Conservation (phyloP, 1,140 invertebrate genomes). For the Atta colombica region DNA sequence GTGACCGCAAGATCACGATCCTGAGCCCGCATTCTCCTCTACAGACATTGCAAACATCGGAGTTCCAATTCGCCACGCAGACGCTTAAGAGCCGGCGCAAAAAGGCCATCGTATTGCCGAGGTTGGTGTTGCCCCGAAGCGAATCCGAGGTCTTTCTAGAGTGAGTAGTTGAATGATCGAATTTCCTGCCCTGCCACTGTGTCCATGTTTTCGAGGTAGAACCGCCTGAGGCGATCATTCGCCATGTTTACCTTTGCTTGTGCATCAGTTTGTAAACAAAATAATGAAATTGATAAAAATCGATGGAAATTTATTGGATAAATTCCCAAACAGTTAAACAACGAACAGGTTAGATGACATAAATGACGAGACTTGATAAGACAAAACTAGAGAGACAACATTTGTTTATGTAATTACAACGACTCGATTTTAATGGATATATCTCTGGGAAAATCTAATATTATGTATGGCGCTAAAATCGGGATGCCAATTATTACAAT, state of each 20-base stretch:
- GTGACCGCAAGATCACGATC: constrained; percentile 90
- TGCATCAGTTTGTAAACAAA: not conserved
- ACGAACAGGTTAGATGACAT: not conserved
- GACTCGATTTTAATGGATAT: not conserved
- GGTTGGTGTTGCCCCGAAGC: constrained; percentile 91
- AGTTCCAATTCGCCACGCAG: constrained; percentile 87
- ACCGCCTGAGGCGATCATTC: not conserved
- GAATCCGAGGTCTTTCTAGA: constrained; percentile 90
- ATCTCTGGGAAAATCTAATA: constrained; percentile 19
- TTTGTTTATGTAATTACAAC: not conserved
- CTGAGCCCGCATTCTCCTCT: constrained; percentile 91
- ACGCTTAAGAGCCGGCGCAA: constrained; percentile 89
- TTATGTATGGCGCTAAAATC: not conserved
- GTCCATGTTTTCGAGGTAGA: constrained; percentile 17
- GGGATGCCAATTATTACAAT: not conserved
- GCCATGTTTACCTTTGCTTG: not conserved
- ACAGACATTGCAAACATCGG: constrained; percentile 86
- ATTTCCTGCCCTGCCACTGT: constrained; percentile 18
- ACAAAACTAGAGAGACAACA: not conserved
- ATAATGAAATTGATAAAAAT: not conserved
- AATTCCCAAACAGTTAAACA: not conserved
- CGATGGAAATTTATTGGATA: not conserved
- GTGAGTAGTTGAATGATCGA: constrained; percentile 86
- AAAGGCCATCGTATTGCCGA: constrained; percentile 91
- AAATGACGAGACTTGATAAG: not conserved